Base-by-base conservation (phyloP, 1,140 invertebrate species). In the Apis dorsata region DNA sequence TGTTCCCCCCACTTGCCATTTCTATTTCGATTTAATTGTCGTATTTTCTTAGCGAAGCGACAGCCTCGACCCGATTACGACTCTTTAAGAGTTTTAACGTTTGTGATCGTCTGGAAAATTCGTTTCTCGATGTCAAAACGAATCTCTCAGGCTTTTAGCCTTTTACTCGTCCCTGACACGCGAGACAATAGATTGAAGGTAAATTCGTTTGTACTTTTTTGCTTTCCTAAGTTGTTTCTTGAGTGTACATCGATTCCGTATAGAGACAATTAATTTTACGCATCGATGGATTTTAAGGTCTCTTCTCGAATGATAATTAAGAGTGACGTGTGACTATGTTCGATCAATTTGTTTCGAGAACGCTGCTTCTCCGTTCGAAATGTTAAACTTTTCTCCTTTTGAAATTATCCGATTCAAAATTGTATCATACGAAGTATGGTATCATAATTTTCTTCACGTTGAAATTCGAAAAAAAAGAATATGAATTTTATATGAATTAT, bases 261-360 rank as follows among this genome's bases (percentile, higher is more conserved):
- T 66, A 7, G 51, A 68, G 79, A 66, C 79, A 59, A 81, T 75
- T 73, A 28, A 55, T 65, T 81, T 73, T 21, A 15, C 60, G 70
- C 51, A n/a, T 65, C 60, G 15, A 1, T 28, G 60, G 8, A 12
- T 55, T 21, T 59, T 5, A 70, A 44, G 15, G 44, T 1, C 44
- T 17, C 2, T 21, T 7, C 55, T 51, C 17, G 63, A 53, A 19
- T n/a, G 75, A 44, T 77, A 55, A 68, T 78, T 68, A 65, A 49
- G 10, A 3, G 11, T 24, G 74, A 76, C 60, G 74, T 34, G 12
- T 28, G 73, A 13, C 21, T 49, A 24, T 21, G 60, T 34, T 76
- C 74, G 60, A 65, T 76, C 60, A 10, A 3, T 44, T 21, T 11
- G 2, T 15, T 19, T 44, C 65, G 10, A 44, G 24, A 0, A 34